Evolutionary conservation across 2,888 invertebrate species (phyloP), one percentile per base, ranked within the genome.

Genomic region (Abrostola tripartita): DNA sequence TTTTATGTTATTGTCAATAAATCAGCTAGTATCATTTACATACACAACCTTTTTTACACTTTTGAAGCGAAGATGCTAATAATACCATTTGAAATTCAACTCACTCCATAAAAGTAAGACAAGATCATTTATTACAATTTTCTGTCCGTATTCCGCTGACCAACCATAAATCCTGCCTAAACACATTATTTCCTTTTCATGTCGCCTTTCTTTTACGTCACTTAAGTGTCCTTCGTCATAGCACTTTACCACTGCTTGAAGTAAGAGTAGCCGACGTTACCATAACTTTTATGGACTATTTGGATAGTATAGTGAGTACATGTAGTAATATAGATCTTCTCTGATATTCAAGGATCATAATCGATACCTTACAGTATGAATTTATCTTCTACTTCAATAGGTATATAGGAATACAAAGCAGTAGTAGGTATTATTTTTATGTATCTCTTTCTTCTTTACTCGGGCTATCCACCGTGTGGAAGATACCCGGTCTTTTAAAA

Each of bases 161-260:
- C 51, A 40, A 24, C 36, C n/a, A 58, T 51, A 50, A 41, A 50
- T 41, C 38, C 56, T 41, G 37, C 36, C 50, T 38, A 41, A 36
- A 35, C 36, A 50, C 52, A 42, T 55, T 42, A 51, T 55, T 51
- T 40, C 61, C 6, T 53, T 56, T 58, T 58, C 41, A n/a, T 58
- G 41, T 58, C 36, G 40, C 50, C 47, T 40, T 41, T 50, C 24
- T 37, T 5, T 37, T 42, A 10, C 2, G 37, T 52, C 14, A 8
- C 10, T 47, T 24, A 24, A 6, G 37, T 41, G 37, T 41, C 36
- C 35, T 42, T 42, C 38, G 37, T 41, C 50, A 47, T 47, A 47
- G 24, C 24, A 47, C 44, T 24, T 47, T 47, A 24, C 44, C 24
- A 24, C 24, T 47, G 14, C 44, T 47, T 47, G 44, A 47, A 47